Conservation (phyloP, 2,888 invertebrate genomes). For the Desoria tigrina region DNA sequence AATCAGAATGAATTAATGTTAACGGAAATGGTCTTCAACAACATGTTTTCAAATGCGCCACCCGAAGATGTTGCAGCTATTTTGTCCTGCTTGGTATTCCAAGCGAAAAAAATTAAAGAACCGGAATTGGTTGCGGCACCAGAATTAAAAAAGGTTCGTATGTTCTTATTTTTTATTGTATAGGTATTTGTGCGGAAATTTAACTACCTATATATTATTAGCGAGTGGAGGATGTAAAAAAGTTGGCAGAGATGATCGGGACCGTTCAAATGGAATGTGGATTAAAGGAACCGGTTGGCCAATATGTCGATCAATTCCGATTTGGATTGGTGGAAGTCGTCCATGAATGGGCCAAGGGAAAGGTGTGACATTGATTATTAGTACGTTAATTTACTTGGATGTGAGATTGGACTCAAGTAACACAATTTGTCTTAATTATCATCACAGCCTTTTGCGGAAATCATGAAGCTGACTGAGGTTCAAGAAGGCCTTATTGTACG, state of each 20-base stretch:
- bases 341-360: constrained; percentile 92
- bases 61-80: constrained; percentile 93
- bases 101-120: constrained; percentile 70
- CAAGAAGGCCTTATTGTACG: constrained; percentile 98
- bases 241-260: constrained; percentile 69
- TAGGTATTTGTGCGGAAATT: background rate
- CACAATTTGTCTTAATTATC: constrained; percentile 50
- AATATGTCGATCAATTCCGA: constrained; percentile 69
- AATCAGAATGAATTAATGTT: constrained; percentile 83
- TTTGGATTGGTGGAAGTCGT: constrained; percentile 93
- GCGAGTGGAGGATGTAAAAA: constrained; percentile 72
- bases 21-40: constrained; percentile 85
- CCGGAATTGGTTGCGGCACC: constrained; percentile 63
- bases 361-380: too few species aligned
- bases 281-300: constrained; percentile 60
- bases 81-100: constrained; percentile 89
- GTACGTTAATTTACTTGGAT: too few species aligned
- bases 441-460: constrained; percentile 92
- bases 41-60: constrained; percentile 79
- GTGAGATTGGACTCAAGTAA: background rate
- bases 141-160: constrained; percentile 63
- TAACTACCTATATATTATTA: constrained; percentile 55
- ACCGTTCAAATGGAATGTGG: constrained; percentile 67
- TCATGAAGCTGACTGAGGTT: constrained; percentile 87
- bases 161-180: too few species aligned